Percentiles rank a stretch among this genome's conserved stretches.
These are phyloP conservation scores for Todiramphus chloris DNA, from an alignment of 2,113 vertebrate genomes.

Conservation along the genomic window DNA sequence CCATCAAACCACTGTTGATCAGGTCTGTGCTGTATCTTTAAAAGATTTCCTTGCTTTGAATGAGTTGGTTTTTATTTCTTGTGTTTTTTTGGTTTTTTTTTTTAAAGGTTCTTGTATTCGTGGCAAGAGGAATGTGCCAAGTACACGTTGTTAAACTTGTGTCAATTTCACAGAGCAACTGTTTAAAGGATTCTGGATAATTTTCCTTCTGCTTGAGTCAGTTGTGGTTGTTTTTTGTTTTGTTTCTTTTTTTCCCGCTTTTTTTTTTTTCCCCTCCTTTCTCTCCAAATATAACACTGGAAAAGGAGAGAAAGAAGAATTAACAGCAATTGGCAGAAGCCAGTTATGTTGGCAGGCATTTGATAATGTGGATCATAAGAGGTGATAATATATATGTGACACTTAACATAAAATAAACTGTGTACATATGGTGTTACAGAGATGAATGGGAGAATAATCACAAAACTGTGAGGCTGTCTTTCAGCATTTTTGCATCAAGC, in stretches of 20 bases:
- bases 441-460: neutral
- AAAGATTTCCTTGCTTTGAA: constrained; percentile 5
- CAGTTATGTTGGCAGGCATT: neutral
- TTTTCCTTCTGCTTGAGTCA: constrained; percentile 20
- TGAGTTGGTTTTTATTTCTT: neutral
- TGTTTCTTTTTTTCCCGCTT: neutral
- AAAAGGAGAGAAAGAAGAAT: constrained; percentile 15
- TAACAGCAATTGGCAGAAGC: constrained; percentile 3
- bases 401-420: neutral
- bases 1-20: neutral
- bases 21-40: constrained; percentile 21
- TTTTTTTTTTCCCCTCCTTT: neutral
- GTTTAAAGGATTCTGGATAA: neutral
- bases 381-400: constrained; percentile 2
- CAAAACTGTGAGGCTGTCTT: neutral
- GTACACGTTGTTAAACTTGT: constrained; percentile 1
- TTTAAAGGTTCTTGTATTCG: neutral
- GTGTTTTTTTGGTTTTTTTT: neutral
- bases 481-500: neutral
- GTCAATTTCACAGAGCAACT: constrained; percentile 28
- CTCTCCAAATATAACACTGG: neutral
- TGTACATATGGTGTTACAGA: neutral
- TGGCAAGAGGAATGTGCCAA: constrained; percentile 36
- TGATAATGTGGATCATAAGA: neutral
- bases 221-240: neutral